Evolutionary conservation across 2,888 invertebrate species (phyloP), one percentile per base, ranked within the genome.

Genomic region (Tenthredo amoena): DNA sequence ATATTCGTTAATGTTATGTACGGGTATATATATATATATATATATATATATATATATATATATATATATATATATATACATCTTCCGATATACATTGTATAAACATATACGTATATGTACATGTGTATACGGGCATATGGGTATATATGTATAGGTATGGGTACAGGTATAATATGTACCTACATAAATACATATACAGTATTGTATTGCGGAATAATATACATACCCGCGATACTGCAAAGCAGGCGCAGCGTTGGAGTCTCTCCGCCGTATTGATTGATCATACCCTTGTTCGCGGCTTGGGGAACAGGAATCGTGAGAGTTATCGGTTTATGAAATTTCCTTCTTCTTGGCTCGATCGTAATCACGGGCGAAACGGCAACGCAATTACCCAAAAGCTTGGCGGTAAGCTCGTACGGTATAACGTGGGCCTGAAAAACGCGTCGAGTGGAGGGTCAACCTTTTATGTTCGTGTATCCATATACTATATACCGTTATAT

Each of bases 291-390:
- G 91, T 95, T 95, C 68, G 95, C 95, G 84, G 95, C 95, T 87
- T 93, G 92, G 0, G 93, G 93, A 34, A 93, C 93, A 10, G 99
- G 99, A 93, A 99, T 98, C 85, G 98, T 99, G 89, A 99, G 95
- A 87, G 99, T 99, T 92, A 99, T 99, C 58, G 98, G 98, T 93
- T 99, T 98, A 94, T 99, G 99, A 96, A 99, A 99, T 95, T 99
- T 99, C 88, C 99, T 95, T 79, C 99, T 95, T 79, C 99, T 95
- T 18, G 99, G 99, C 94, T 99, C 99, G 86, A 99, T 99, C 0
- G 99, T 99, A 86, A 99, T 98, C 87, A 99, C 99, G 55, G 99
- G 99, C 85, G 99, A 99, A 40, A 99, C 99, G 21, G 99, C 98
- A 47, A 98, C 99, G 88, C 99, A 97, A 92, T 99, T 98, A 86